Evolutionary conservation across 2,113 vertebrate species (phyloP).

Genomic region (Cephalopterus ornatus): DNA sequence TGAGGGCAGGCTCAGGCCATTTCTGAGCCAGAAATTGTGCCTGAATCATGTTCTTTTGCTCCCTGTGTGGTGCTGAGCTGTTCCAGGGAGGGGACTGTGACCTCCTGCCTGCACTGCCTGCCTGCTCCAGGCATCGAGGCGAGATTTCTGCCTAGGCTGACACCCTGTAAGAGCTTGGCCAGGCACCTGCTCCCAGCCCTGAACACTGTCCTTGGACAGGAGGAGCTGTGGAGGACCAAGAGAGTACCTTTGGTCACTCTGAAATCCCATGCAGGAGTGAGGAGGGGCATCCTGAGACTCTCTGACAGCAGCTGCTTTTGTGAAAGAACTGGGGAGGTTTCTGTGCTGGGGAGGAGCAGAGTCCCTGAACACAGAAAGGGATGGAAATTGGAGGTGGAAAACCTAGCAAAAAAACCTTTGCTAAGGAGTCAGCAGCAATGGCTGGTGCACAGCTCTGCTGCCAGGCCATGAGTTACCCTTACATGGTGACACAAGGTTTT

Average conservation of each 20-base stretch:
- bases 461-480: not conserved
- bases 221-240: not conserved
- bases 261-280: not conserved
- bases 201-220: not conserved
- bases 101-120: not conserved
- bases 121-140: fast-evolving
- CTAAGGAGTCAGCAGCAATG: not conserved
- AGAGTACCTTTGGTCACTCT: not conserved
- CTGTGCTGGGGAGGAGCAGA: not conserved
- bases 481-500: not conserved
- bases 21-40: not conserved
- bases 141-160: not conserved
- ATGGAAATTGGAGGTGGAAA: not conserved
- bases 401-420: not conserved
- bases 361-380: fast-evolving
- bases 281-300: not conserved
- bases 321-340: not conserved
- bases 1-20: not conserved
- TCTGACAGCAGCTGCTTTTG: not conserved
- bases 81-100: not conserved
- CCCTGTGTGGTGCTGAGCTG: not conserved
- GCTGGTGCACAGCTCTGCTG: not conserved
- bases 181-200: not conserved
- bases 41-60: not conserved
- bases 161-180: not conserved